phyloP scores from a whole-genome alignment of 2,888 invertebrate species.

The Cheilosia soror region DNA sequence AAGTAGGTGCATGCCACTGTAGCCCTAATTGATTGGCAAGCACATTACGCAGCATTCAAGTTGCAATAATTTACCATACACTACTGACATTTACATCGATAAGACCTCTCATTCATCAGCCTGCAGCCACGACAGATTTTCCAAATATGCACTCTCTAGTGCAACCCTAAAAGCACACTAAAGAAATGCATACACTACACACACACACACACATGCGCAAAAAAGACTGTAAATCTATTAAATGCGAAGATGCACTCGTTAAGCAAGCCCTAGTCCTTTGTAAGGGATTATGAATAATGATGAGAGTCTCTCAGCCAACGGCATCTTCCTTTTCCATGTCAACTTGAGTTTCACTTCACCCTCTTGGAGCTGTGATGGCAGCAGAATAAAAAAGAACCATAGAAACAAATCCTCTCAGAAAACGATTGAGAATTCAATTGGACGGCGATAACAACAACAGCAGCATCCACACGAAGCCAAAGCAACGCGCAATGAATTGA shows the following conservation, averaged over 20 bases:
- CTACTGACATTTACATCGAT: constrained; percentile 60
- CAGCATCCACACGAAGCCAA: constrained; percentile 36
- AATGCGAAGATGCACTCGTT: constrained; percentile 66
- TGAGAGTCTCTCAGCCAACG: constrained; percentile 50
- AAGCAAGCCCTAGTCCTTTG: constrained; percentile 53
- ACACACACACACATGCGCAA: background rate
- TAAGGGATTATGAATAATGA: constrained; percentile 73
- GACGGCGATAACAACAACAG: constrained; percentile 36
- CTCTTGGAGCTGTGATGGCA: constrained; percentile 3
- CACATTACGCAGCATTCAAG: constrained; percentile 46
- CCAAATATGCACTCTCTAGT: constrained; percentile 9
- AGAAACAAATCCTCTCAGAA: constrained; percentile 35
- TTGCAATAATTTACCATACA: constrained; percentile 66
- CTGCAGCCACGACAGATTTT: constrained; percentile 22
- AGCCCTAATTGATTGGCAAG: constrained; percentile 44
- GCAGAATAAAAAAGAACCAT: constrained; percentile 9
- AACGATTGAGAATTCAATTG: constrained; percentile 74
- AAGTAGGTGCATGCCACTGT: constrained; percentile 29
- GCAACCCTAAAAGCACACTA: background rate
- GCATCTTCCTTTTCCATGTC: constrained; percentile 34
- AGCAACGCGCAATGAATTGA: constrained; percentile 73
- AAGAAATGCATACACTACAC: constrained; percentile 12
- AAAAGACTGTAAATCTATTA: constrained; percentile 52
- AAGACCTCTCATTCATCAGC: constrained; percentile 60
- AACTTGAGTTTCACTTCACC: constrained; percentile 66